Base-by-base conservation (phyloP, 2,113 vertebrate species). In the Capricornis sumatraensis region DNA sequence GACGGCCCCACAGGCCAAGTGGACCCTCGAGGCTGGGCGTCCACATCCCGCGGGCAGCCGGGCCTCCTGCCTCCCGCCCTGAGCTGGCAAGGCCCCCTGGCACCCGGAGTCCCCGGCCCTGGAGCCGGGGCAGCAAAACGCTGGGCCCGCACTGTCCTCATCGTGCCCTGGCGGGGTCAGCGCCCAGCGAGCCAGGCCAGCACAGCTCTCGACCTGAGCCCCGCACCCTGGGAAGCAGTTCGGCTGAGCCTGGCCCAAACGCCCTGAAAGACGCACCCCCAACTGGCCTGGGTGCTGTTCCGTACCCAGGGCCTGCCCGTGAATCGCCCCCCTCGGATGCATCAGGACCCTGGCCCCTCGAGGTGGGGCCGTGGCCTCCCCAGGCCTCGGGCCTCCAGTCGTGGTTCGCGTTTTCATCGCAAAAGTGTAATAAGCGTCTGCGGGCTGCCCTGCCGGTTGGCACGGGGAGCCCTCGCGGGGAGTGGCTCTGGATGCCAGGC, bases 11-110 rank as follows among this genome's bases (percentile, higher is more conserved):
- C 85, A 47, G 33, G 52, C 16, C 1, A 0, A 15, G 16, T 40
- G 87, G 17, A 30, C 1, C 3, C 79, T 82, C 11, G 19, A 7
- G 3, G 25, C 43, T 23, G 9, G 36, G 25, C 3, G 13, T 21
- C 36, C 36, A 5, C 3, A 13, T 19, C 58, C 47, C 0, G 1
- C 3, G 1, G 23, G 7, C 9, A 11, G n/a, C 9, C 3, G 3
- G 50, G 16, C 2, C 74, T 5, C 25, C 53, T 11, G 12, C 27
- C 12, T 76, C n/a, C 16, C 8, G 3, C 47, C 30, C 78, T 33
- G 25, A 10, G 58, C 36, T 7, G 1, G 0, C 15, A 11, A 28
- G 76, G 3, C 15, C 21, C 43, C 16, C 33, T 40, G 0, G 16
- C 8, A 4, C 79, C 62, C 8, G 23, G 78, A 21, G 33, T 3